Evolutionary conservation across 2,113 vertebrate species (phyloP).

Genomic region (Coreoperca whiteheadi): DNA sequence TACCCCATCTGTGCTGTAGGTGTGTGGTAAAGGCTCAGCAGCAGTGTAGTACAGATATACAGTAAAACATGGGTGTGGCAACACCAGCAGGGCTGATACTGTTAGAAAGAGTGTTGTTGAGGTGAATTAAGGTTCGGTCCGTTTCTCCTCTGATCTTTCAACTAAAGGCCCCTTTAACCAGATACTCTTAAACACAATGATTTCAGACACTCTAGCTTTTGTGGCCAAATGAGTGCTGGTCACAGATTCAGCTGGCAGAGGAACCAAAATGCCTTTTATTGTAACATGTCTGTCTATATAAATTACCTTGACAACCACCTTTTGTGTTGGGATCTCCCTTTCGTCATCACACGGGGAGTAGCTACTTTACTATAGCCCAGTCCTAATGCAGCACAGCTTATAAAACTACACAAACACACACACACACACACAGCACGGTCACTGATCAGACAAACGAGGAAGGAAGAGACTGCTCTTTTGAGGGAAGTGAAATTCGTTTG

Average conservation of each 20-base stretch:
- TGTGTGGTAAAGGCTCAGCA: slow-evolving; percentile 10
- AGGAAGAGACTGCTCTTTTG: slow-evolving; percentile 17
- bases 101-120: slow-evolving; percentile 28
- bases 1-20: neutral
- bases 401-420: slow-evolving; percentile 28
- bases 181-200: slow-evolving; percentile 51
- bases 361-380: slow-evolving; percentile 42
- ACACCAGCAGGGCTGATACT: slow-evolving; percentile 8
- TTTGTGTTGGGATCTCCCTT: slow-evolving; percentile 53
- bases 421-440: neutral
- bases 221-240: slow-evolving; percentile 62
- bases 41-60: neutral
- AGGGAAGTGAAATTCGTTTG: slow-evolving; percentile 34
- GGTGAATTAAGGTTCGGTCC: slow-evolving; percentile 13
- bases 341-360: slow-evolving; percentile 53
- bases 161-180: slow-evolving; percentile 47
- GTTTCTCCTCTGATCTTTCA: slow-evolving; percentile 44
- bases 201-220: slow-evolving; percentile 59
- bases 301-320: slow-evolving; percentile 64
- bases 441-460: neutral
- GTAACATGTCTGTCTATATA: slow-evolving; percentile 66
- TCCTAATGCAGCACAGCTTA: slow-evolving; percentile 49
- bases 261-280: slow-evolving; percentile 51
- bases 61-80: neutral
- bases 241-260: slow-evolving; percentile 43